These are phyloP conservation scores for Psephotus haematonotus DNA, from an alignment of 2,113 vertebrate genomes.

Conservation along the genomic window DNA sequence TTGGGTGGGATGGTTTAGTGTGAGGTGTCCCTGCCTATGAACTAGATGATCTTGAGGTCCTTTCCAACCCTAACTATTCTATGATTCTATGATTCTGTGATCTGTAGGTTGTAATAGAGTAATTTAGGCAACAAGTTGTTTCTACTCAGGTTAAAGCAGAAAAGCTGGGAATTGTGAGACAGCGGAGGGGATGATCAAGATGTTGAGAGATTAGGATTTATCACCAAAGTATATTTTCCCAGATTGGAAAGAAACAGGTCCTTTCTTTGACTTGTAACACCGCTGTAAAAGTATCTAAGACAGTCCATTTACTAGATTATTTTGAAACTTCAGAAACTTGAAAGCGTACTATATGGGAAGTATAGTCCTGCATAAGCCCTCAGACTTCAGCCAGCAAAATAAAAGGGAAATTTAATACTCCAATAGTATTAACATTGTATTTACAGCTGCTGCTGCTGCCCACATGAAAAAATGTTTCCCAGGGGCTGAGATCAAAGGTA, in stretches of 20 bases:
- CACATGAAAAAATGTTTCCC: slow-evolving; percentile 70
- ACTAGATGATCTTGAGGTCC: too few relatives aligned
- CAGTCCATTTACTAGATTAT: slow-evolving; percentile 49
- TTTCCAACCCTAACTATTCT: too few relatives aligned
- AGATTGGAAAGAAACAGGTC: slow-evolving; percentile 7
- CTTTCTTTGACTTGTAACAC: background rate
- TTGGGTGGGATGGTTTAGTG: too few relatives aligned
- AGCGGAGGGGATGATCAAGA: background rate
- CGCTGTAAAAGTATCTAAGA: slow-evolving; percentile 11
- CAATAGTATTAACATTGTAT: slow-evolving; percentile 68
- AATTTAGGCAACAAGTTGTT: background rate
- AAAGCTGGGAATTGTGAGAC: background rate
- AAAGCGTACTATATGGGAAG: slow-evolving; percentile 36
- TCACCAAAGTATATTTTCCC: background rate
- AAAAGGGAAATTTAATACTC: slow-evolving; percentile 71
- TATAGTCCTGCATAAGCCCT: slow-evolving; percentile 32
- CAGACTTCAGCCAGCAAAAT: slow-evolving; percentile 59
- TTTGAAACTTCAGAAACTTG: slow-evolving; percentile 60
- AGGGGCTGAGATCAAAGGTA: slow-evolving; percentile 73
- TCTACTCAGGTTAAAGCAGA: background rate
- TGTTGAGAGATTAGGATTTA: slow-evolving; percentile 5
- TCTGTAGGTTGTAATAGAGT: background rate
- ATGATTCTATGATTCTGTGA: too few relatives aligned
- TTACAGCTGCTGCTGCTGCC: slow-evolving; percentile 76
- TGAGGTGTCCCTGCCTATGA: too few relatives aligned